Evolutionary conservation across 2,888 invertebrate species (phyloP), one percentile per base, ranked within the genome.

Genomic region (Beris morrisii): DNA sequence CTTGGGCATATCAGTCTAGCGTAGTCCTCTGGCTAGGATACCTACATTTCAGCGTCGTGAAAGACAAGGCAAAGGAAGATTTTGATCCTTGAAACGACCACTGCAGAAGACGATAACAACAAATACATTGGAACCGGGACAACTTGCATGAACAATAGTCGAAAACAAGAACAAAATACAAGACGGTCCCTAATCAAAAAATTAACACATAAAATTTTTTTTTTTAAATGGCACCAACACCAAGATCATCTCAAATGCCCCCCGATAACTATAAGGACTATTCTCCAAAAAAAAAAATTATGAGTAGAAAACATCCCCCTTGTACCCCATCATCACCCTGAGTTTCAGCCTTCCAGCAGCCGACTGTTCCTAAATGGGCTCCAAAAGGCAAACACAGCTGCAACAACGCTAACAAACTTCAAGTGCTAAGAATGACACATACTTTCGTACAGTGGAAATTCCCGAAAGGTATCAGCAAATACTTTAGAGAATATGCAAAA

Each of bases 381-480:
- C 55, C 43, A 43, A 15, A 57, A 56, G 44, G 43, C 43, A 57
- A 44, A 12, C 44, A 57, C 57, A 57, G 44, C 57, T 57, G 57
- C 57, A 57, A 7, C 45, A 57, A 15, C 57, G 44, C 45, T 57
- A 45, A 57, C 43, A 57, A 57, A 15, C 28, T 30, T 57, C 9
- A 44, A 22, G 44, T 45, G 44, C 45, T 44, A 57, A 57, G 44
- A 57, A 57, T 57, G 57, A 57, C 44, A 57, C 57, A 43, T 57
- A 28, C 48, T 45, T 48, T 13, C 13, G 13, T 31, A 59, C 46
- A 59, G 13, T 31, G 31, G 50, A 59, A 50, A 50, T 50, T 22
- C 9, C 38, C 52, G 9, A 52, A 31, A 59, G 48, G 48, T 59
- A 59, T 61, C 52, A 38, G 30, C 38, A 61, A 61, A 28, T 43